These are phyloP conservation scores for Ochropleura plecta DNA, from an alignment of 2,888 invertebrate genomes.

Conservation along the genomic window DNA sequence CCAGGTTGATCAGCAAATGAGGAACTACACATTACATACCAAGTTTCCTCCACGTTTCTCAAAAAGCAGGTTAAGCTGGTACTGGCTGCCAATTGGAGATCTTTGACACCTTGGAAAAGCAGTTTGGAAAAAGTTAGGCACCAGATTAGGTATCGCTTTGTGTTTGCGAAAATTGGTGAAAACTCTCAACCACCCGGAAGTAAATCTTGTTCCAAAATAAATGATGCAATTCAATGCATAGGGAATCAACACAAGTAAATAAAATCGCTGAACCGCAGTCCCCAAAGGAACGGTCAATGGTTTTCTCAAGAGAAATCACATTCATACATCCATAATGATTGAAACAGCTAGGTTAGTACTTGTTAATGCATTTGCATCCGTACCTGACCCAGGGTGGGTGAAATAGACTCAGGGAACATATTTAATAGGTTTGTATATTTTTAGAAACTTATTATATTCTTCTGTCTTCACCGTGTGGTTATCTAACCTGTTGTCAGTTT, in stretches of 20 bases:
- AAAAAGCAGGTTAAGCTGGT: no score
- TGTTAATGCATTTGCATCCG: conserved; percentile 10
- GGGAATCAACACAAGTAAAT: neutral
- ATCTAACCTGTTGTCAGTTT: no score
- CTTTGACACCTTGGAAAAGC: no score
- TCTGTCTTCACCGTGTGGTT: no score
- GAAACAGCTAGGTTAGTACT: conserved; percentile 10
- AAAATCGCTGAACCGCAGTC: neutral
- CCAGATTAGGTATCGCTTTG: no score
- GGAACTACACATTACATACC: no score
- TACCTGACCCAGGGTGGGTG: neutral
- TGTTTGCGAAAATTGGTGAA: neutral
- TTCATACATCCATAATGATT: conserved; percentile 28
- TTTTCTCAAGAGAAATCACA: conserved; percentile 28
- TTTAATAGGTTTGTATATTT: neutral
- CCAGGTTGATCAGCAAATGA: no score
- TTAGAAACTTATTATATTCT: no score
- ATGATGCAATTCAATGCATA: conserved; percentile 2
- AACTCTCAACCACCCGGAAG: neutral
- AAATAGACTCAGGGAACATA: neutral
- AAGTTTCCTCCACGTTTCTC: no score
- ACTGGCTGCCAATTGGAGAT: no score
- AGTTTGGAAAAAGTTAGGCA: no score
- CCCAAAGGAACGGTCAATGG: neutral
- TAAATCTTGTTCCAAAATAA: neutral